phyloP scores from a whole-genome alignment of 2,113 vertebrate species.

The Phoxinus phoxinus region DNA sequence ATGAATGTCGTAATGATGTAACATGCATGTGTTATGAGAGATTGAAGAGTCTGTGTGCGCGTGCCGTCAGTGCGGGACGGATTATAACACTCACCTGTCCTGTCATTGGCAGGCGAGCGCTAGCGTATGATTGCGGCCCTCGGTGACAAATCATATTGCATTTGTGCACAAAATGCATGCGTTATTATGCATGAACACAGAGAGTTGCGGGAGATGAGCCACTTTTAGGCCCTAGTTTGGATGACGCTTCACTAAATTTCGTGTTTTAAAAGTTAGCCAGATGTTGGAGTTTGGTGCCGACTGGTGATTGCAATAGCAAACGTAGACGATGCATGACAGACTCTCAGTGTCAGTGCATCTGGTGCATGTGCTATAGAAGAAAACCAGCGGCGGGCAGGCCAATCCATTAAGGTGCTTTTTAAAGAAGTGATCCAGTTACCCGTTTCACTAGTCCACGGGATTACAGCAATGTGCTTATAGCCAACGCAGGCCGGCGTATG shows the following conservation, averaged over 20 bases:
- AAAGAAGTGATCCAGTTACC: conserved; percentile 84
- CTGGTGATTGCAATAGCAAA: conserved; percentile 26
- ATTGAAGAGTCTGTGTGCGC: conserved; percentile 16
- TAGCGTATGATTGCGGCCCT: conserved; percentile 20
- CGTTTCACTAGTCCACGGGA: conserved; percentile 79
- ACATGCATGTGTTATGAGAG: conserved; percentile 35
- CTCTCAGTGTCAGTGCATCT: conserved; percentile 61
- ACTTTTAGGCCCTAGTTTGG: conserved; percentile 61
- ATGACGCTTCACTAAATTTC: conserved; percentile 55
- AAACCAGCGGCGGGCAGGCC: conserved; percentile 68
- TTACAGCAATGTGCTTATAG: conserved; percentile 83
- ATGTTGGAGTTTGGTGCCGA: conserved; percentile 42
- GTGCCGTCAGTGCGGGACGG: not conserved
- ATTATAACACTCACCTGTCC: conserved; percentile 40
- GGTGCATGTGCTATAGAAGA: conserved; percentile 72
- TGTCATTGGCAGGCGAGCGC: not conserved
- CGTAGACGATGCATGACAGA: conserved; percentile 32
- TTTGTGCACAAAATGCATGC: conserved; percentile 33
- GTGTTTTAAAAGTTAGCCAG: conserved; percentile 53
- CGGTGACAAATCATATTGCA: no score
- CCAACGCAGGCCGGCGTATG: conserved; percentile 71
- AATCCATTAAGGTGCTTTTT: conserved; percentile 84
- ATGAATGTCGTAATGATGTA: conserved; percentile 26
- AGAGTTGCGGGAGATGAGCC: conserved; percentile 1
- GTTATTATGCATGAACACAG: not conserved